Evolutionary conservation across 1,140 invertebrate genomes (phyloP).

Genomic region (Zaprionus capensis): DNA sequence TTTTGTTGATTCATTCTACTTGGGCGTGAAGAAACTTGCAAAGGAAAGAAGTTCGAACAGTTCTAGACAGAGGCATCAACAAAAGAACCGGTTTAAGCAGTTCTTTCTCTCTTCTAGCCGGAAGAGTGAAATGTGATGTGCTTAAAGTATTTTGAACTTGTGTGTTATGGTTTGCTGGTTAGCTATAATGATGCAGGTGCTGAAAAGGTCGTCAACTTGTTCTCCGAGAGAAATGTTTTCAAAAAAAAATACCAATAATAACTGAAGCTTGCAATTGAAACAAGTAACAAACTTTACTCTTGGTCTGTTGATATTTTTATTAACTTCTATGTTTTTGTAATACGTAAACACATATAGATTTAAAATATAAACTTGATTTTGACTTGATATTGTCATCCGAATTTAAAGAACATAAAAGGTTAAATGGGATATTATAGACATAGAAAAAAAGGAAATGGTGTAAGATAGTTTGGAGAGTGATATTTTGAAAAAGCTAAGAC

Average conservation of each 20-base stretch:
- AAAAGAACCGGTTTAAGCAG: constrained; percentile 64
- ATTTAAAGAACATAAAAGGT: too few species aligned
- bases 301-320: too few species aligned
- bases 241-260: not conserved
- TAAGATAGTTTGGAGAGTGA: too few species aligned
- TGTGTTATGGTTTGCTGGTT: constrained; percentile 16
- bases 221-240: not conserved
- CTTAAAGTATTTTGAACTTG: constrained; percentile 38
- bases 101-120: not conserved
- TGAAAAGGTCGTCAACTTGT: not conserved
- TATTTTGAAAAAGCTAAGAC: too few species aligned
- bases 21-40: constrained; percentile 51
- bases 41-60: constrained; percentile 16
- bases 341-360: too few species aligned
- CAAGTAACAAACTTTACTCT: too few species aligned
- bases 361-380: too few species aligned
- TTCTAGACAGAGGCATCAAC: constrained; percentile 64
- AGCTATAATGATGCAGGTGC: constrained; percentile 9
- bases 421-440: too few species aligned
- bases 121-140: constrained; percentile 33
- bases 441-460: too few species aligned
- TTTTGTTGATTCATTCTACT: constrained; percentile 33
- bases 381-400: too few species aligned
- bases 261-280: too few species aligned
- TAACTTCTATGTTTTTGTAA: too few species aligned